A percentile compares a stretch with the other conserved stretches of the same genome.
Evolutionary conservation across 2,888 invertebrate species (phyloP).

Genomic region (Dryadula phaetusa): DNA sequence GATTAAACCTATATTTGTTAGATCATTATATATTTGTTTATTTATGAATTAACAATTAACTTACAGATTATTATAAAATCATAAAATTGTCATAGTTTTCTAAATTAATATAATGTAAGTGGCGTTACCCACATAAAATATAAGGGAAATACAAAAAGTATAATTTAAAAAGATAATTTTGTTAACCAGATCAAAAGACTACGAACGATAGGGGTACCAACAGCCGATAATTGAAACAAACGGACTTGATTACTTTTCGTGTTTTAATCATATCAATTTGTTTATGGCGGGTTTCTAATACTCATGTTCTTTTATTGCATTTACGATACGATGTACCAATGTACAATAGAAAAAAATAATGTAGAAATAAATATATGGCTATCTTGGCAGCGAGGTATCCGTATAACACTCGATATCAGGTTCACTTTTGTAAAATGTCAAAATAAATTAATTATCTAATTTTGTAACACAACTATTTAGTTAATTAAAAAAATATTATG

Average conservation of each 20-base stretch:
- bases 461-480: too few relatives aligned
- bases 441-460: too few relatives aligned
- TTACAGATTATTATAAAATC: too few relatives aligned
- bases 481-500: too few relatives aligned
- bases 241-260: conserved; percentile 71
- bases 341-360: neutral
- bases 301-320: neutral
- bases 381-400: neutral
- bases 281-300: conserved; percentile 26
- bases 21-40: too few relatives aligned
- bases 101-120: too few relatives aligned
- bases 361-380: neutral
- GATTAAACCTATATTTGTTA: too few relatives aligned
- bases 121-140: too few relatives aligned
- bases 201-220: conserved; percentile 1
- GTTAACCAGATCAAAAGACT: neutral
- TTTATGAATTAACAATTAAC: too few relatives aligned
- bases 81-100: too few relatives aligned
- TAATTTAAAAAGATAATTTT: neutral
- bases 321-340: neutral
- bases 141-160: neutral
- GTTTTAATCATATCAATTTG: conserved; percentile 48
- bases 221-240: conserved; percentile 70
- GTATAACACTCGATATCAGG: too few relatives aligned
- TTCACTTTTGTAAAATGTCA: too few relatives aligned